Evolutionary conservation across 2,888 invertebrate genomes (phyloP).

Genomic region (Cecidostiba fungosa): DNA sequence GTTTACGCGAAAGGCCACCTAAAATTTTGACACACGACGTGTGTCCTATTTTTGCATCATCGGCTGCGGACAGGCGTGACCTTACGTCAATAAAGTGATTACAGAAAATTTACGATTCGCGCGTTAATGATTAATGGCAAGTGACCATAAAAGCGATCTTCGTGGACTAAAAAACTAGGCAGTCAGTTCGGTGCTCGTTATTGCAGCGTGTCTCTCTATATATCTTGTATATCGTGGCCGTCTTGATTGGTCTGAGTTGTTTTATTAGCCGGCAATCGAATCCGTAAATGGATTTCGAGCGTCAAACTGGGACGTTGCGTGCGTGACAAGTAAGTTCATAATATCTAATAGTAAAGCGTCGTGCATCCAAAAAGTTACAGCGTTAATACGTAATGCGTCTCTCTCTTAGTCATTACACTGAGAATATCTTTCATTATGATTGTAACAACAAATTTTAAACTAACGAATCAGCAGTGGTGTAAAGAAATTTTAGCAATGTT

Average conservation of each 20-base stretch:
- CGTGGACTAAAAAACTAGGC: constrained; percentile 39
- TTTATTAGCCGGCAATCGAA: constrained; percentile 42
- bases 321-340: constrained; percentile 11
- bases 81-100: constrained; percentile 45
- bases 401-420: constrained; percentile 46
- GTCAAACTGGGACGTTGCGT: constrained; percentile 47
- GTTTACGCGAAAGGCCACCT: neutral
- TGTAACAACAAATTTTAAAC: neutral
- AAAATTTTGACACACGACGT: neutral
- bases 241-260: constrained; percentile 38
- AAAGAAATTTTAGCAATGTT: neutral
- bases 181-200: constrained; percentile 54
- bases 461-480: neutral
- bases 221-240: neutral
- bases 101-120: constrained; percentile 15
- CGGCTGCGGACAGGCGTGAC: neutral
- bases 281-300: constrained; percentile 52
- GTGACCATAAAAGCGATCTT: constrained; percentile 37
- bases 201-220: constrained; percentile 15
- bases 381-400: neutral
- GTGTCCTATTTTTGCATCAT: neutral
- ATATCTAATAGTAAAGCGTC: constrained; percentile 23
- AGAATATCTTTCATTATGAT: constrained; percentile 32
- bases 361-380: constrained; percentile 21
- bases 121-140: constrained; percentile 9